Percentiles rank a stretch among this genome's conserved stretches.
Evolutionary conservation across 2,797 vertebrate species (phyloP).

Genomic region (Eulemur coronatus): DNA sequence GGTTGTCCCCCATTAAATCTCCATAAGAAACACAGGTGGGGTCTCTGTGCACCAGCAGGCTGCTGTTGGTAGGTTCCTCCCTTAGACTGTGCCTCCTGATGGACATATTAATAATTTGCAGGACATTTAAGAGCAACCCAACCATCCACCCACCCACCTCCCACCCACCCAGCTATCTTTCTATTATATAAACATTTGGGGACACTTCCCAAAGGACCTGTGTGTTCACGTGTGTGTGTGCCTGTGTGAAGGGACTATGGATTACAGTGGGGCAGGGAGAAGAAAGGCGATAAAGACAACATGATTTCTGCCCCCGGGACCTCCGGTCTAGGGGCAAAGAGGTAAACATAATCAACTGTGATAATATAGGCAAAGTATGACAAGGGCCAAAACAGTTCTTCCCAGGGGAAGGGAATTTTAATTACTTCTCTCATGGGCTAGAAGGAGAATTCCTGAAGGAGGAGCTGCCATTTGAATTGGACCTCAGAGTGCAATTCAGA

Average conservation of each 20-base stretch:
- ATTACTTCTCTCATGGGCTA: background rate
- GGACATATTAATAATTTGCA: background rate
- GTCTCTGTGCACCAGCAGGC: background rate
- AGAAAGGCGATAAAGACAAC: background rate
- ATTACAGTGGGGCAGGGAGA: background rate
- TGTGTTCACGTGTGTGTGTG: background rate
- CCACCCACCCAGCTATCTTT: background rate
- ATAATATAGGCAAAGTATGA: background rate
- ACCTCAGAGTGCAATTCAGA: background rate
- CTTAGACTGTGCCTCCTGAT: background rate
- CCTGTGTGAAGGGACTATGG: background rate
- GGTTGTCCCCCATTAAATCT: background rate
- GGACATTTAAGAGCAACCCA: background rate
- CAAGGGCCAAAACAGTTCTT: background rate
- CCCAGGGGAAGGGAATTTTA: background rate
- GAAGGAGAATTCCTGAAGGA: background rate
- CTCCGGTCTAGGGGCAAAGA: background rate
- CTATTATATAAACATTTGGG: background rate
- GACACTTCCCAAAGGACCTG: background rate
- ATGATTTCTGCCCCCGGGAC: background rate
- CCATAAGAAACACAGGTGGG: background rate
- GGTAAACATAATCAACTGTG: background rate
- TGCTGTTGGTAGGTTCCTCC: background rate
- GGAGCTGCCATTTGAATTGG: background rate
- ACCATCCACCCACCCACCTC: no score